Conservation (phyloP, 2,797 vertebrate genomes). For the Artibeus lituratus region DNA sequence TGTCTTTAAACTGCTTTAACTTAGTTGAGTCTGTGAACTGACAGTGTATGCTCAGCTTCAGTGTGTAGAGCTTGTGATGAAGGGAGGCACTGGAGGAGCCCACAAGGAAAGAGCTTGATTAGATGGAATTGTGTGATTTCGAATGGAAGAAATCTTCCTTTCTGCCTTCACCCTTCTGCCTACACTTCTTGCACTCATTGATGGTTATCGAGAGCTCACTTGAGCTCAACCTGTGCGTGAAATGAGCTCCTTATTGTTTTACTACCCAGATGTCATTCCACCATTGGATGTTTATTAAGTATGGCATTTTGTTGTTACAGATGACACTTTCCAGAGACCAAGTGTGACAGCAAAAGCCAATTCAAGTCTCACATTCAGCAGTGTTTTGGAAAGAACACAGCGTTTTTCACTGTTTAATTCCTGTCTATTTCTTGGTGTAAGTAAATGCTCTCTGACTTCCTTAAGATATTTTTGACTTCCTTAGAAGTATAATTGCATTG, state of each 20-base stretch:
- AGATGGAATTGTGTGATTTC: background rate
- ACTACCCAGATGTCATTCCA: background rate
- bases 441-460: slow-evolving; percentile 22
- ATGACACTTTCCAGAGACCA: slow-evolving; percentile 51
- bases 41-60: too few relatives aligned
- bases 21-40: background rate
- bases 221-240: background rate
- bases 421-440: background rate
- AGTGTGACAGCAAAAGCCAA: background rate
- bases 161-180: background rate
- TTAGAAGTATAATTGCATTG: slow-evolving; percentile 12
- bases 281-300: slow-evolving; percentile 37
- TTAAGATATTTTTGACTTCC: slow-evolving; percentile 30
- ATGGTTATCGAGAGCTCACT: background rate
- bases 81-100: background rate
- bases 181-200: background rate
- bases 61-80: background rate
- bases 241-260: slow-evolving; percentile 33
- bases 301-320: slow-evolving; percentile 29
- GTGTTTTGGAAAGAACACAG: slow-evolving; percentile 29
- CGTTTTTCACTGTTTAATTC: slow-evolving; percentile 37
- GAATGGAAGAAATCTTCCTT: background rate
- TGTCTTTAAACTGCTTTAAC: background rate
- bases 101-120: background rate
- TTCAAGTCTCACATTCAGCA: background rate